These are phyloP conservation scores for Rhagoletis pomonella DNA, from an alignment of 1,140 invertebrate species.

Conservation along the genomic window DNA sequence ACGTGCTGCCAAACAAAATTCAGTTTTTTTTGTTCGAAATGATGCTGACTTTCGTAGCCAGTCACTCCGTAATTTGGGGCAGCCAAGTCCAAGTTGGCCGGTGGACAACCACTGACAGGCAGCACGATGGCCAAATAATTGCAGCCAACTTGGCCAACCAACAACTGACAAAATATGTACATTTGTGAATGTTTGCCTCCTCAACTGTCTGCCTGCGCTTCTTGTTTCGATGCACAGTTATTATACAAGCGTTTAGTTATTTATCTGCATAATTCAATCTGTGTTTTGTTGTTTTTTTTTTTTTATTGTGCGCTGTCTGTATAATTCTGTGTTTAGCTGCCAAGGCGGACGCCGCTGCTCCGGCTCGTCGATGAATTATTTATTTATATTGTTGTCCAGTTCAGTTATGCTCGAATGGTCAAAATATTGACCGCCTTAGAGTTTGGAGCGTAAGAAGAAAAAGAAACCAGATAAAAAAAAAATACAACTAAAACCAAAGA, in stretches of 20 bases:
- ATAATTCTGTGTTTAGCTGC: background rate
- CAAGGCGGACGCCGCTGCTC: background rate
- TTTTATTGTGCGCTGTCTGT: background rate
- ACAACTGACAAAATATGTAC: background rate
- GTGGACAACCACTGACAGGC: background rate
- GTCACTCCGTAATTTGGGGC: too few relatives aligned
- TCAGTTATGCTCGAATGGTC: background rate
- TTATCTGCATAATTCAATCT: background rate
- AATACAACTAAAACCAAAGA: too few relatives aligned
- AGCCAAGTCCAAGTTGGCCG: background rate
- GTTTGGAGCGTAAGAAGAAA: background rate
- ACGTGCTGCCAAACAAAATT: background rate
- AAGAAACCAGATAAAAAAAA: background rate
- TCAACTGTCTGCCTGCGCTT: too few relatives aligned
- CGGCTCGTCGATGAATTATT: constrained; percentile 1
- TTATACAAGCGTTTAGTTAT: background rate
- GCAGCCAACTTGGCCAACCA: background rate
- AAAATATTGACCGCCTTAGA: background rate
- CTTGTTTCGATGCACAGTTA: background rate
- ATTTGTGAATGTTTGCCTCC: background rate
- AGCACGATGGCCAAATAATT: background rate
- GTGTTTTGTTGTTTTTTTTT: background rate
- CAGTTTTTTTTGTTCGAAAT: background rate
- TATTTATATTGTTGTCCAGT: constrained; percentile 12
- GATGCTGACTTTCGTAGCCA: background rate